phyloP scores from a whole-genome alignment of 2,797 vertebrate species.

The Molossus molossus region DNA sequence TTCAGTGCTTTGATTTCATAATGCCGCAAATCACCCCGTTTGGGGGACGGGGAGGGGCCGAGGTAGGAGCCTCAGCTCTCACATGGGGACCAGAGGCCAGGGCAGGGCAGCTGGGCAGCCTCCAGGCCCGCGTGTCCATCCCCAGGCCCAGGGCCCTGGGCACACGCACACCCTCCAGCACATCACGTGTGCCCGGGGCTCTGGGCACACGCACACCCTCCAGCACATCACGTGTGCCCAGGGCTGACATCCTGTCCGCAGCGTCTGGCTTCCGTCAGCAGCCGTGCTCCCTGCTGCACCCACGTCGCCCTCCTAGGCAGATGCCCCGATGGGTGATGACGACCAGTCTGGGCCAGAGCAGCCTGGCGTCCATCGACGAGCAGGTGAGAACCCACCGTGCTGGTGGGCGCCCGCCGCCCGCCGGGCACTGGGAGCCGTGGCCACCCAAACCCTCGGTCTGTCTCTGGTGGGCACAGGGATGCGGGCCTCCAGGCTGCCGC shows the following conservation, averaged over 20 bases:
- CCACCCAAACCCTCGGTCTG: fast-evolving
- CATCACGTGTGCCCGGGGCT: fast-evolving
- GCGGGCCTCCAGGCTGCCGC: fast-evolving
- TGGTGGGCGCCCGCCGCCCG: fast-evolving
- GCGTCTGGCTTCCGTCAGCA: not conserved
- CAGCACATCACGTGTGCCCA: fast-evolving
- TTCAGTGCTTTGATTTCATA: slow-evolving; percentile 59
- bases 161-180: fast-evolving
- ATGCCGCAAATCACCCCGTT: not conserved
- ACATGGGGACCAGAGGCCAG: not conserved
- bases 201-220: fast-evolving
- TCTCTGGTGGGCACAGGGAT: fast-evolving
- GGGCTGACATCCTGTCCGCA: fast-evolving
- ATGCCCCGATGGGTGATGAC: fast-evolving
- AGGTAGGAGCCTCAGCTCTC: fast-evolving
- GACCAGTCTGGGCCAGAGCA: not conserved
- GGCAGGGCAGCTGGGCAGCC: not conserved
- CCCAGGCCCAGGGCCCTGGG: not conserved
- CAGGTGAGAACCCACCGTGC: fast-evolving
- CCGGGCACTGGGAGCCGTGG: fast-evolving
- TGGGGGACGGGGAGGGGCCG: fast-evolving
- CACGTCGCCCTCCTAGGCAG: fast-evolving
- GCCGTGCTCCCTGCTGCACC: not conserved
- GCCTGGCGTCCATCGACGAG: not conserved
- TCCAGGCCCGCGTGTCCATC: fast-evolving